phyloP scores from a whole-genome alignment of 2,797 vertebrate species.

The Calcarius lapponicus region DNA sequence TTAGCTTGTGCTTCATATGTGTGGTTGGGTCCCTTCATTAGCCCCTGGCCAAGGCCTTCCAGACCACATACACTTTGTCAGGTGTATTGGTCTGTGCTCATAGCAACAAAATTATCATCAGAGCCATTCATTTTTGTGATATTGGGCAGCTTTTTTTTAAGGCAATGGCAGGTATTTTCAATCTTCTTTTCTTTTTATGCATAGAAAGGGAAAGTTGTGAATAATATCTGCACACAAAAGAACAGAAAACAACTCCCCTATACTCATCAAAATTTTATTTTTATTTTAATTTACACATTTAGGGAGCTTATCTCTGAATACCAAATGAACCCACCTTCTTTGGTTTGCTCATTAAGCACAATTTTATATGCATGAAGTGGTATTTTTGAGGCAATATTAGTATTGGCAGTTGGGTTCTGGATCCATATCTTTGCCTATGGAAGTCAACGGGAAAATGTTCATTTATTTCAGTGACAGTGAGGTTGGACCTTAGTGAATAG shows the following conservation, averaged over 20 bases:
- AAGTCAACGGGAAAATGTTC: slow-evolving; percentile 2
- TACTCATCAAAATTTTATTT: not conserved
- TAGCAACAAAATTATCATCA: not conserved
- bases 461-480: not conserved
- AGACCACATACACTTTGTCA: not conserved
- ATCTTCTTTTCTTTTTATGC: not conserved
- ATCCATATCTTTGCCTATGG: not conserved
- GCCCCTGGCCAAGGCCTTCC: not conserved
- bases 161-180: not conserved
- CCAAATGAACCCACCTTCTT: slow-evolving; percentile 32
- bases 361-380: slow-evolving; percentile 10
- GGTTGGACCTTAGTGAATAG: not conserved
- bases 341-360: slow-evolving; percentile 5
- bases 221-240: not conserved
- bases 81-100: not conserved
- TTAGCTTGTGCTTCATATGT: not conserved
- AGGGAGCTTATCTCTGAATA: slow-evolving; percentile 34
- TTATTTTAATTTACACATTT: slow-evolving; percentile 32
- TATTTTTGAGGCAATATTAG: slow-evolving; percentile 9
- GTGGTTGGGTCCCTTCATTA: not conserved
- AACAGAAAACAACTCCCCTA: not conserved
- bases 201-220: not conserved
- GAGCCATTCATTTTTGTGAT: not conserved
- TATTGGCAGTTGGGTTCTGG: not conserved
- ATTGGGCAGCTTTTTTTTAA: not conserved